Evolutionary conservation across 2,888 invertebrate genomes (phyloP).

Genomic region (Nemoura dubitans): DNA sequence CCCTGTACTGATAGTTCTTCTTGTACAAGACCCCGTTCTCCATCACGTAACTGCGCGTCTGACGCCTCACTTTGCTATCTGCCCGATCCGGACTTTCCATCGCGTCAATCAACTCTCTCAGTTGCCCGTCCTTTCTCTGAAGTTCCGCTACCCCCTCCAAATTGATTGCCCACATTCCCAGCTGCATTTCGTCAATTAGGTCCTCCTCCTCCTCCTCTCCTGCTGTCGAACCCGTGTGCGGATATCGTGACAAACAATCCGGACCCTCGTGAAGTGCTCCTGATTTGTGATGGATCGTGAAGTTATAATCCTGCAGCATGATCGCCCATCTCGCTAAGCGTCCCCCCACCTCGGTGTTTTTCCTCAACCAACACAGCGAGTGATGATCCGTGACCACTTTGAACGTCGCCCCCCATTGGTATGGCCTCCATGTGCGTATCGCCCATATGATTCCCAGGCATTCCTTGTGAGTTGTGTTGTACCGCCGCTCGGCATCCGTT

Average conservation of each 20-base stretch:
- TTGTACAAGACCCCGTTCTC: slow-evolving; percentile 25
- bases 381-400: slow-evolving; percentile 44
- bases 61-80: slow-evolving; percentile 14
- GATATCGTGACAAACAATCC: slow-evolving; percentile 25
- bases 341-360: slow-evolving; percentile 19
- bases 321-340: slow-evolving; percentile 44
- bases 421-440: not conserved
- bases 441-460: slow-evolving; percentile 14
- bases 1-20: not conserved
- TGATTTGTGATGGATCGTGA: slow-evolving; percentile 8
- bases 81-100: slow-evolving; percentile 27
- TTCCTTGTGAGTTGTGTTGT: slow-evolving; percentile 1
- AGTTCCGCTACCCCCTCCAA: not conserved
- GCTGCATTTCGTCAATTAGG: not conserved
- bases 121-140: not conserved
- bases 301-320: slow-evolving; percentile 18
- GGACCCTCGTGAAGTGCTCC: slow-evolving; percentile 13
- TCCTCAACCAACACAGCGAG: slow-evolving; percentile 39
- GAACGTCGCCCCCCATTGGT: not conserved
- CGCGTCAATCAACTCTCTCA: not conserved
- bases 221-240: not conserved
- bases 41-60: slow-evolving; percentile 21
- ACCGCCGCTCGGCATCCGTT: not conserved
- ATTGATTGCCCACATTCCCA: not conserved
- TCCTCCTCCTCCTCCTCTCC: not conserved